phyloP scores from a whole-genome alignment of 2,888 invertebrate genomes.

The Mycalesis mineus region DNA sequence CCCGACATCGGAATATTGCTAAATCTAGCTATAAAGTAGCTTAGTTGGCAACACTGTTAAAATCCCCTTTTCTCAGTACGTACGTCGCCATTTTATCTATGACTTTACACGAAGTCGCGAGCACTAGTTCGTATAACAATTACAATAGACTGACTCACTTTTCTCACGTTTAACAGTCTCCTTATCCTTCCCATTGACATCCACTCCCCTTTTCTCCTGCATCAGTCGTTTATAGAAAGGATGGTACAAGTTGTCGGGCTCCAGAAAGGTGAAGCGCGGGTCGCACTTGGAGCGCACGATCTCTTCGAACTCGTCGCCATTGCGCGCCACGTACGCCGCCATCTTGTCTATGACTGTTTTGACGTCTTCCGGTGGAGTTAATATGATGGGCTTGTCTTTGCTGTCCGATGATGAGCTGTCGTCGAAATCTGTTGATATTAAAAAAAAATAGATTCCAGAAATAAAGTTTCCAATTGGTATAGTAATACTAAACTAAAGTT shows the following conservation, averaged over 20 bases:
- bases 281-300: constrained; percentile 91
- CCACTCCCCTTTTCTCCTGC: constrained; percentile 49
- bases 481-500: too few relatives aligned
- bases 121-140: too few relatives aligned
- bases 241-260: constrained; percentile 86
- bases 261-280: constrained; percentile 91
- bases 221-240: constrained; percentile 84
- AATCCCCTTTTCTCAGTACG: constrained; percentile 97
- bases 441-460: too few relatives aligned
- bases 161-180: constrained; percentile 27
- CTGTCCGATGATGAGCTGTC: constrained; percentile 54
- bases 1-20: too few relatives aligned
- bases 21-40: too few relatives aligned
- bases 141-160: constrained; percentile 19
- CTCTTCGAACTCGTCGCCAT: constrained; percentile 95
- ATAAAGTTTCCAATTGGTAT: too few relatives aligned
- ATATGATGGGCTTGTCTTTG: constrained; percentile 58
- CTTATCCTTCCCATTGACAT: constrained; percentile 42
- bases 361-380: constrained; percentile 87
- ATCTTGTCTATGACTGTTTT: constrained; percentile 96
- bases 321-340: constrained; percentile 96
- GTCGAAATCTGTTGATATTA: constrained; percentile 49
- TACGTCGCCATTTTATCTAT: constrained; percentile 98
- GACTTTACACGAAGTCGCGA: too few relatives aligned
- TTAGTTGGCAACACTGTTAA: too few relatives aligned